phyloP scores from a whole-genome alignment of 2,797 vertebrate genomes.

The Spinus olivaceus region DNA sequence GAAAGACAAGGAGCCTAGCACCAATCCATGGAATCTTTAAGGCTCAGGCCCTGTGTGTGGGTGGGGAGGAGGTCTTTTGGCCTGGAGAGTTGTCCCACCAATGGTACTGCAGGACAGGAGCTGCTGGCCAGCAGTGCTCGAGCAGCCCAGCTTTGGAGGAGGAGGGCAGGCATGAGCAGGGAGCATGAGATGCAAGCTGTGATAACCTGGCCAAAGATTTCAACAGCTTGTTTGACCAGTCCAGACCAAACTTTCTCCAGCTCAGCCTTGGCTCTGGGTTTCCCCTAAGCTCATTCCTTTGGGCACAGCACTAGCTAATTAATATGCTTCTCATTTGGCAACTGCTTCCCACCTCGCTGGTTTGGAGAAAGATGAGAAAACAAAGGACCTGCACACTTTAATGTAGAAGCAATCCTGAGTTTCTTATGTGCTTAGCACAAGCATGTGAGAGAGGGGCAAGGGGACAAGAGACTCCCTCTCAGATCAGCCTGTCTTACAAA shows the following conservation, averaged over 20 bases:
- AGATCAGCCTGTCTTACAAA: background rate
- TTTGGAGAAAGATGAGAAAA: background rate
- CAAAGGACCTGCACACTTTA: background rate
- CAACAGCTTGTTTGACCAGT: background rate
- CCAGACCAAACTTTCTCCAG: background rate
- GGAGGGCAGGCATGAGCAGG: background rate
- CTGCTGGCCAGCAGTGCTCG: background rate
- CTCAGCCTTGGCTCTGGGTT: background rate
- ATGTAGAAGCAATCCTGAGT: background rate
- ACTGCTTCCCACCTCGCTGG: fast-evolving
- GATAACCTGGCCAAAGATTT: background rate
- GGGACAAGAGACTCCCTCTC: background rate
- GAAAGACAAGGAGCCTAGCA: background rate
- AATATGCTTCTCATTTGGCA: background rate
- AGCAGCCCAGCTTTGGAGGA: background rate
- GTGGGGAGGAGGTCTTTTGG: background rate
- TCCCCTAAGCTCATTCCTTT: background rate
- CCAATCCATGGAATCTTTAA: background rate
- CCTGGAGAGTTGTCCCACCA: background rate
- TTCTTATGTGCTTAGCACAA: background rate
- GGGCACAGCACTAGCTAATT: background rate
- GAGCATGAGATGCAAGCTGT: background rate
- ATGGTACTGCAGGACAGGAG: background rate
- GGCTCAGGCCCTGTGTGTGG: background rate
- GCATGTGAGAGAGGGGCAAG: background rate